Conservation (phyloP, 2,888 invertebrate species). For the Hipparchia semele region DNA sequence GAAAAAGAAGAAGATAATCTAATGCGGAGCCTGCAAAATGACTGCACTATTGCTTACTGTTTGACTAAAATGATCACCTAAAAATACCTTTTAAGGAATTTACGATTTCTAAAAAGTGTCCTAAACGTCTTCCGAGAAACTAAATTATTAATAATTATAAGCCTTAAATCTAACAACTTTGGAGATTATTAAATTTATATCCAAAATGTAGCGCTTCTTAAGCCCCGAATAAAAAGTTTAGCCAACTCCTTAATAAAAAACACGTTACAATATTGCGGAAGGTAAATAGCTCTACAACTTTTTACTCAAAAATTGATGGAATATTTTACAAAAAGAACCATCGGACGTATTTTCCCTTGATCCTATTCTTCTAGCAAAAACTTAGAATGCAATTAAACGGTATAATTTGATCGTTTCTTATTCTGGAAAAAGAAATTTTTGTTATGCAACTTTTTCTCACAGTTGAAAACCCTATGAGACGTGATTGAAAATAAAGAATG, state of each 20-base stretch:
- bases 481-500: too few relatives aligned
- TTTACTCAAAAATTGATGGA: neutral
- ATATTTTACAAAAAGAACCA: neutral
- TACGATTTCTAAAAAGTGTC: neutral
- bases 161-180: neutral
- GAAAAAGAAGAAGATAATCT: too few relatives aligned
- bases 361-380: neutral
- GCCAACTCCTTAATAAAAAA: slow-evolving; percentile 7
- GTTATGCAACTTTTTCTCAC: too few relatives aligned
- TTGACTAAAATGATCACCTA: too few relatives aligned
- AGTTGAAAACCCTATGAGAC: too few relatives aligned
- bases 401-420: neutral
- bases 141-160: slow-evolving; percentile 3
- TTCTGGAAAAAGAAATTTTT: too few relatives aligned
- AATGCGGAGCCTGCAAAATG: too few relatives aligned
- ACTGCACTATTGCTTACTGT: neutral
- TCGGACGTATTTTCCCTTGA: neutral
- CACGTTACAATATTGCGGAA: neutral
- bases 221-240: slow-evolving; percentile 5
- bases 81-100: neutral
- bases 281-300: neutral
- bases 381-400: neutral
- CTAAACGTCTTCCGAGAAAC: neutral
- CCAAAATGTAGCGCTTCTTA: slow-evolving; percentile 1
- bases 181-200: neutral